Base-by-base conservation (phyloP, 2,797 vertebrate genomes). In the Mormyrus hasselquistii region DNA sequence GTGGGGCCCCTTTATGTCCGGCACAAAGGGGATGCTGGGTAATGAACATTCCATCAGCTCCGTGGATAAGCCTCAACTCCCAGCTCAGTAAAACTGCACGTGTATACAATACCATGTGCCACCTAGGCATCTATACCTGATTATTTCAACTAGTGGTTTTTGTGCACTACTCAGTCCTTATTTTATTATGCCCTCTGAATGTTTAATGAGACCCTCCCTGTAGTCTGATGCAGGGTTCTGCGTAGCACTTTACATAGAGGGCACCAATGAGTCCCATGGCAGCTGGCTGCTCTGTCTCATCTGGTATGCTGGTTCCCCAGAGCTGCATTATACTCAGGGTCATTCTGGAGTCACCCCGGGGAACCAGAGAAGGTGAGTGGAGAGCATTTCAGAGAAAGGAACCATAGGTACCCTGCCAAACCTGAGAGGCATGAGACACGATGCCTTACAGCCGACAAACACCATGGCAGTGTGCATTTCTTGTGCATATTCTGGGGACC, bases 271-370 rank as follows among this genome's bases (percentile, higher is more conserved):
- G 44, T 55, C 2, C 16, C 22, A 88, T 73, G 88, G 89, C 92
- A 91, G 47, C 89, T 93, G 89, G 90, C 91, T 88, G n/a, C 69
- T 47, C 91, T 92, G 91, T 91, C 90, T 90, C 91, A 88, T 87
- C 89, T 92, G 91, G 84, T 89, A 89, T 92, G 92, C 90, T 88
- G 47, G 49, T 89, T 92, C 92, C 91, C 91, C 90, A 49, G 91
- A 91, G 89, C 83, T 91, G 91, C 91, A 88, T 93, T 93, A 92
- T 91, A 92, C 90, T 93, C 92, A 89, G 91, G 90, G 91, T 90
- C 89, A 89, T 90, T 55, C 88, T 90, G 90, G 89, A 88, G 89
- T 83, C 89, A 34, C 53, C 8, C 10, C 3, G 2, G 8, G 62
- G 62, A 69, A 34, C 62, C 57, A 59, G 57, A 22, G 53, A n/a